Evolutionary conservation across 2,113 vertebrate genomes (phyloP).

Genomic region (Malurus elegans): DNA sequence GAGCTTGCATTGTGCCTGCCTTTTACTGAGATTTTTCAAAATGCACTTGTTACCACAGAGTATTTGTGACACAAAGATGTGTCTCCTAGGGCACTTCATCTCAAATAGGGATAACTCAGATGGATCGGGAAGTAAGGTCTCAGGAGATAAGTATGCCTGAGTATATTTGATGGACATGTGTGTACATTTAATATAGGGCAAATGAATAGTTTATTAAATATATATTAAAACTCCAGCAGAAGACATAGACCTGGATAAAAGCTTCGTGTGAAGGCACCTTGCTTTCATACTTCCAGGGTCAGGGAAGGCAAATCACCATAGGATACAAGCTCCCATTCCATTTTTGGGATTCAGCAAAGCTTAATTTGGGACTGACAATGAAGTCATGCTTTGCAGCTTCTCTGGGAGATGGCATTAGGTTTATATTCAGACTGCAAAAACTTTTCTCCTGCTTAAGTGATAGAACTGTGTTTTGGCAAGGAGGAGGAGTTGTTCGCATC

Average conservation of each 20-base stretch:
- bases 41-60: not conserved
- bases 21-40: not conserved
- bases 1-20: not conserved
- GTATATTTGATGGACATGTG: not conserved
- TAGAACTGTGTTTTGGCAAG: not conserved
- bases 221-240: not conserved
- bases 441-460: not conserved
- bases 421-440: not conserved
- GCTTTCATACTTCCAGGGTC: not conserved
- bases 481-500: not conserved
- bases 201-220: not conserved
- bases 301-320: not conserved
- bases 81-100: not conserved
- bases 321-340: fast-evolving
- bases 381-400: not conserved
- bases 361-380: not conserved
- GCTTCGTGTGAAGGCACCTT: not conserved
- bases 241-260: not conserved
- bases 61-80: not conserved
- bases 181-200: not conserved
- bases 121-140: not conserved
- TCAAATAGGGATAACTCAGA: not conserved
- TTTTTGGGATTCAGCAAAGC: not conserved
- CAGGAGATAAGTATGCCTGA: not conserved
- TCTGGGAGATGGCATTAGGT: not conserved